A percentile compares a stretch with the other conserved stretches of the same genome.
Evolutionary conservation across 2,888 invertebrate species (phyloP).

Genomic region (Strigamia transsilvanica): DNA sequence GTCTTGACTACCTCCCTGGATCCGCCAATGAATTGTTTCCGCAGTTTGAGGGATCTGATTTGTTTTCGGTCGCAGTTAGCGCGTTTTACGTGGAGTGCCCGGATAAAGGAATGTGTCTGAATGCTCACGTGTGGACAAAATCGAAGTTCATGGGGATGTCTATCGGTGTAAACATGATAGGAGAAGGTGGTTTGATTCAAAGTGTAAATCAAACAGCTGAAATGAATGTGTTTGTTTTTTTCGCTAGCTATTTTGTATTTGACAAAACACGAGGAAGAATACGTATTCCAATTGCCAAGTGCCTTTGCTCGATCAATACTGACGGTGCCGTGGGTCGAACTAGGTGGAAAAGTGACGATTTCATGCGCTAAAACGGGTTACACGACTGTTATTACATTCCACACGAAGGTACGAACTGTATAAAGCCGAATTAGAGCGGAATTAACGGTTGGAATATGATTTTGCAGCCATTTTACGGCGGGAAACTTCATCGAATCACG

Average conservation of each 20-base stretch:
- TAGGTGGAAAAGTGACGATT: conserved; percentile 66
- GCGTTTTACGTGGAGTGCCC: conserved; percentile 68
- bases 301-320: conserved; percentile 68
- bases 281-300: conserved; percentile 66
- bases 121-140: conserved; percentile 66
- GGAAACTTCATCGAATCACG: conserved; percentile 66
- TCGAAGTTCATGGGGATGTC: conserved; percentile 69
- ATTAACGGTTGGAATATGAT: conserved; percentile 1
- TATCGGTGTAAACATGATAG: conserved; percentile 66
- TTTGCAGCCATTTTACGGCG: conserved; percentile 67
- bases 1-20: no score
- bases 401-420: conserved; percentile 65
- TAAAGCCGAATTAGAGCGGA: neutral
- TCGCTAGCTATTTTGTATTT: conserved; percentile 56
- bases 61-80: conserved; percentile 62
- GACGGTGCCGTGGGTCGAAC: conserved; percentile 67
- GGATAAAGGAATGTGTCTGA: conserved; percentile 65
- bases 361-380: conserved; percentile 64
- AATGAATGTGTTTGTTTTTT: no score
- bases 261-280: conserved; percentile 64
- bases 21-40: neutral
- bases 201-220: no score
- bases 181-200: conserved; percentile 60
- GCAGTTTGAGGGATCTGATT: neutral
- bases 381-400: conserved; percentile 65